These are phyloP conservation scores for Pristionchus mayeri DNA, from an alignment of 2,888 invertebrate genomes.

Conservation along the genomic window DNA sequence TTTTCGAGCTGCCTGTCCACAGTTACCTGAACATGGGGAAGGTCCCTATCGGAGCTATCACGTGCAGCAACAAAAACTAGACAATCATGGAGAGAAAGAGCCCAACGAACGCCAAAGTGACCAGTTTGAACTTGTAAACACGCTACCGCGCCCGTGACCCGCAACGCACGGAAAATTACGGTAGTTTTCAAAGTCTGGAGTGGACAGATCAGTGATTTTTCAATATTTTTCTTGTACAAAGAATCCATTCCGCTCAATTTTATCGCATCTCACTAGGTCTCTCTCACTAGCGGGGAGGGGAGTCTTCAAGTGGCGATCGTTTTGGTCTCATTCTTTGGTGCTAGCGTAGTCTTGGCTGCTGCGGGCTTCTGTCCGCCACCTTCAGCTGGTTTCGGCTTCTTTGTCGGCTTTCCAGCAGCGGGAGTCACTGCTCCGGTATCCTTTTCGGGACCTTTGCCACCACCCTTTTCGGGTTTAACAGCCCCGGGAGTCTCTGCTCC, in stretches of 20 bases:
- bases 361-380: no score
- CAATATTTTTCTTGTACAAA: background rate
- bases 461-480: no score
- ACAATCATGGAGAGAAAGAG: background rate
- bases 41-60: background rate
- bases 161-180: background rate
- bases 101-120: background rate
- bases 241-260: conserved; percentile 32
- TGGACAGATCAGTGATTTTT: no score
- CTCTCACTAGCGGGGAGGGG: background rate
- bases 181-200: background rate
- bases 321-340: no score
- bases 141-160: background rate
- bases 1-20: background rate
- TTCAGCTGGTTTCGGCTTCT: no score
- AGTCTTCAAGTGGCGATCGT: background rate
- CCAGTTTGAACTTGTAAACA: conserved; percentile 27
- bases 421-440: no score
- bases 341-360: background rate
- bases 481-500: no score
- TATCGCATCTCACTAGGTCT: conserved; percentile 11
- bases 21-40: background rate
- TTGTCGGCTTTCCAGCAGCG: no score
- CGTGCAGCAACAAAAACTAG: background rate
- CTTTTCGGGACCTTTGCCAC: no score